These are phyloP conservation scores for Plebejus melissa DNA, from an alignment of 2,888 invertebrate species.

Conservation along the genomic window DNA sequence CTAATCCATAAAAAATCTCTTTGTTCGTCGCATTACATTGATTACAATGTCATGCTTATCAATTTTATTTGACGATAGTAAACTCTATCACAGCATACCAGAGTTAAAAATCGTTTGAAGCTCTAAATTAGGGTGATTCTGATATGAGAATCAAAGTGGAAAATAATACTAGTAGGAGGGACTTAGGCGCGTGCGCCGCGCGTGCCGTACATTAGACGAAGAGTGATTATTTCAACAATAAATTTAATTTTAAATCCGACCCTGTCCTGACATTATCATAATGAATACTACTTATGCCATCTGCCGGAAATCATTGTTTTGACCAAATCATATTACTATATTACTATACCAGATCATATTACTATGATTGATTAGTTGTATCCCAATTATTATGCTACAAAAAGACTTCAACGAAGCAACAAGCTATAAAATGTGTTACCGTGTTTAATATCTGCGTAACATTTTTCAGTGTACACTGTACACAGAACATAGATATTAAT, in stretches of 20 bases:
- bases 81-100: background rate
- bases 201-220: conserved; percentile 50
- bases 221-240: conserved; percentile 67
- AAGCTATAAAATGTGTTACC: background rate
- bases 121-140: conserved; percentile 30
- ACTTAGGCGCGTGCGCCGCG: conserved; percentile 49
- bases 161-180: conserved; percentile 32
- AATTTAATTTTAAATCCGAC: conserved; percentile 57
- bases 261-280: conserved; percentile 37
- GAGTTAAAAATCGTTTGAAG: background rate
- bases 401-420: background rate
- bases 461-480: no score
- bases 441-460: no score
- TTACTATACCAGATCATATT: no score
- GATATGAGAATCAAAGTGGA: conserved; percentile 35
- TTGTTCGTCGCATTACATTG: conserved; percentile 15
- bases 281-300: conserved; percentile 39
- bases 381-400: conserved; percentile 26
- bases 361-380: background rate
- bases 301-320: conserved; percentile 34
- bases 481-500: no score
- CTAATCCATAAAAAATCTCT: conserved; percentile 11
- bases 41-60: background rate
- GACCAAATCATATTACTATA: background rate
- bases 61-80: background rate